Conservation (phyloP, 2,888 invertebrate species). For the Lochmaea capreae region DNA sequence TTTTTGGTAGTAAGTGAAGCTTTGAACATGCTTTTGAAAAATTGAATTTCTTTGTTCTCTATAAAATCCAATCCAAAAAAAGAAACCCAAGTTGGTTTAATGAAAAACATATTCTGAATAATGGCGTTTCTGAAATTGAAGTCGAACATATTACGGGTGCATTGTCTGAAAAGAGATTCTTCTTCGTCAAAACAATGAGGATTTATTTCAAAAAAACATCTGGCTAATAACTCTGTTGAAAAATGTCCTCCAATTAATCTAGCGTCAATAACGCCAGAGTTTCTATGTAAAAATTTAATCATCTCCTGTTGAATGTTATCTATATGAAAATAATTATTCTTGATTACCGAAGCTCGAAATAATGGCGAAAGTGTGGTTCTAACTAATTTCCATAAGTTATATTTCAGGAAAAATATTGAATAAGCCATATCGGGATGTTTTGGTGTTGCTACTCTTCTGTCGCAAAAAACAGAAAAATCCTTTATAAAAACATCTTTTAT, state of each 20-base stretch:
- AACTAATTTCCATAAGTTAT: conserved; percentile 68
- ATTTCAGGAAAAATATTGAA: conserved; percentile 65
- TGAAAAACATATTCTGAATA: conserved; percentile 52
- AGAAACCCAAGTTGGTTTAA: conserved; percentile 50
- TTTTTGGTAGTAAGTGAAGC: conserved; percentile 53
- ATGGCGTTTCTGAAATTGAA: conserved; percentile 54
- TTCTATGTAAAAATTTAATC: conserved; percentile 9
- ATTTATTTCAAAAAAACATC: conserved; percentile 65
- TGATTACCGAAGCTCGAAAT: conserved; percentile 70
- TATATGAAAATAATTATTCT: conserved; percentile 67
- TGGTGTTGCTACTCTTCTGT: conserved; percentile 64
- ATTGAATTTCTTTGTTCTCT: conserved; percentile 49
- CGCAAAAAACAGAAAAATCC: conserved; percentile 67
- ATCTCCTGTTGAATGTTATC: conserved; percentile 36
- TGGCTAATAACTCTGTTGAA: conserved; percentile 65
- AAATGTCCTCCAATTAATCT: conserved; percentile 61
- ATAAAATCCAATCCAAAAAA: conserved; percentile 53
- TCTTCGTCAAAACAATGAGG: conserved; percentile 60
- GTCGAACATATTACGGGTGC: conserved; percentile 58
- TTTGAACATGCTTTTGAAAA: conserved; percentile 55
- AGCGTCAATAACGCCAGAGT: conserved; percentile 48
- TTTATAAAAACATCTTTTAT: conserved; percentile 66
- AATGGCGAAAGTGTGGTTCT: conserved; percentile 68
- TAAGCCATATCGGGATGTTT: conserved; percentile 63
- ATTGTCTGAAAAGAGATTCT: conserved; percentile 59